phyloP scores from a whole-genome alignment of 2,888 invertebrate genomes.

The Erynnis tages region DNA sequence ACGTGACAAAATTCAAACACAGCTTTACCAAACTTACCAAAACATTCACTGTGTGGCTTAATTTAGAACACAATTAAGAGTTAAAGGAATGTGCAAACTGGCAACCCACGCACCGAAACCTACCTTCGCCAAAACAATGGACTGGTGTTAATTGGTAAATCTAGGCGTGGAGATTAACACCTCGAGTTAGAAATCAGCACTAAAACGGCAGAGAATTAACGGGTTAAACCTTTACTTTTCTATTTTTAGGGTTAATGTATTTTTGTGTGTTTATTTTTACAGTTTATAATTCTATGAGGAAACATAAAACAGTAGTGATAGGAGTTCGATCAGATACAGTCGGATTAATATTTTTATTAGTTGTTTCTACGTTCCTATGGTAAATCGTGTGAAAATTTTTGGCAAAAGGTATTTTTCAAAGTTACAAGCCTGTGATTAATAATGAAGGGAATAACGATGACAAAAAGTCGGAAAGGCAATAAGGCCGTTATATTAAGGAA shows the following conservation, averaged over 20 bases:
- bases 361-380: too few relatives aligned
- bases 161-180: constrained; percentile 23
- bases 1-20: neutral
- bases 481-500: too few relatives aligned
- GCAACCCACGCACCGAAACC: constrained; percentile 1
- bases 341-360: too few relatives aligned
- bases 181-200: constrained; percentile 7
- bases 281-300: too few relatives aligned
- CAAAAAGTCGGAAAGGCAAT: too few relatives aligned
- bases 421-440: too few relatives aligned
- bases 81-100: neutral
- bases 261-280: too few relatives aligned
- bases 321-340: too few relatives aligned
- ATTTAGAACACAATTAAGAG: neutral
- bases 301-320: too few relatives aligned
- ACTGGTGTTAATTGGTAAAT: constrained; percentile 20
- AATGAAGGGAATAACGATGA: too few relatives aligned
- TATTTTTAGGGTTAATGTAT: neutral
- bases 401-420: too few relatives aligned
- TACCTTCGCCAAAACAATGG: constrained; percentile 12
- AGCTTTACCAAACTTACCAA: neutral
- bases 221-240: constrained; percentile 1
- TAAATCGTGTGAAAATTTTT: too few relatives aligned
- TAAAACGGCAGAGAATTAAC: constrained; percentile 5
- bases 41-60: neutral